Evolutionary conservation across 2,888 invertebrate genomes (phyloP), one percentile per base, ranked within the genome.

Genomic region (Stenoptilia bipunctidactyla): DNA sequence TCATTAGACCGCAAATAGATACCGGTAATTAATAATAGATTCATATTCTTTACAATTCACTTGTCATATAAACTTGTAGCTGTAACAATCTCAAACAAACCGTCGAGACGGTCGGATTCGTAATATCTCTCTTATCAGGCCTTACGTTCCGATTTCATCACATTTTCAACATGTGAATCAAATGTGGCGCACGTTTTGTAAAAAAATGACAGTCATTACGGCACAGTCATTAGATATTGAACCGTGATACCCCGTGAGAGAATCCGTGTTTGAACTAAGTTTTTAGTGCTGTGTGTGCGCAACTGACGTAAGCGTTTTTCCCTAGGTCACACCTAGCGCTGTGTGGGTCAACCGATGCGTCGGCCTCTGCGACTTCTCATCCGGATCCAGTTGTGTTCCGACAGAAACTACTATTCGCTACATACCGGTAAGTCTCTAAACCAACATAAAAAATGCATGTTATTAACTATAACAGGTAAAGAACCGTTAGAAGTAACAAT

Each of bases 321-420:
- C 67, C 64, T 73, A 83, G 82, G 64, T 82, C 47, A 72, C 57
- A 43, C 82, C 82, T 2, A 64, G 72, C 34, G 68, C 74, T 3
- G 74, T 79, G 44, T 83, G 82, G 82, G 74, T 82, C 40, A 79
- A 79, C 48, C 61, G 75, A 9, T 83, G 82, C 52, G 70, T 74
- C 39, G 82, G 82, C 6, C 66, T 79, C 38, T 82, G 82, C 56
- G 72, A 73, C 55, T 69, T 61, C 47, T 67, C 64, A 30, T 60
- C 56, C 1, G 73, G 69, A 38, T 62, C 68, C 40, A 52, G 56
- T 15, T 83, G 82, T 53, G 58, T 69, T 30, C 56, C 79, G 30
- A 63, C 59, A 2, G 65, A 63, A 39, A 67, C 58, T 9, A 56
- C 44, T 44, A 60, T 50, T 37, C 59, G 67, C 36, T 56, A 70